Conservation (phyloP, 2,113 vertebrate species). For the Chiloscyllium plagiosum region DNA sequence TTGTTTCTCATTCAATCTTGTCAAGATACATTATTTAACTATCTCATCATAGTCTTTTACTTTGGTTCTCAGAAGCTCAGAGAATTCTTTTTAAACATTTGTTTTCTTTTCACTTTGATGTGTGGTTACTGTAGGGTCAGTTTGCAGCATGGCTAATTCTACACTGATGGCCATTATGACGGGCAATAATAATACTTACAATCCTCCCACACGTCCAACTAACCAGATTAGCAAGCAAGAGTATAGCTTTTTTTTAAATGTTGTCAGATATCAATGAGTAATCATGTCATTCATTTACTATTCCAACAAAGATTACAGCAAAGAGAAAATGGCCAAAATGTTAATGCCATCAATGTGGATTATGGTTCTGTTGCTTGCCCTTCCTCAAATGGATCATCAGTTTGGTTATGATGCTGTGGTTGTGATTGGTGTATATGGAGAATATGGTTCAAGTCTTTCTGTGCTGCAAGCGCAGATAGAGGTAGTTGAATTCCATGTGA, state of each 20-base stretch:
- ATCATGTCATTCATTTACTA: neutral
- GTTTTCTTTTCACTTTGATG: neutral
- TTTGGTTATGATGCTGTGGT: neutral
- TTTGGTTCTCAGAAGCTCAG: neutral
- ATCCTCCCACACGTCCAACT: neutral
- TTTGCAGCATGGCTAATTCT: neutral
- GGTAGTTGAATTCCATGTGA: neutral
- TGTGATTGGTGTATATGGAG: neutral
- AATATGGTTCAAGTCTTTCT: neutral
- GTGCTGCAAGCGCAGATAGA: neutral
- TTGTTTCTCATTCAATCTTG: neutral
- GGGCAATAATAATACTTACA: neutral
- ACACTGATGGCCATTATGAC: neutral
- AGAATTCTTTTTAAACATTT: neutral
- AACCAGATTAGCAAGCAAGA: neutral
- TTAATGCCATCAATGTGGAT: neutral
- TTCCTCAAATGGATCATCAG: neutral
- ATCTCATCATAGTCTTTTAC: neutral
- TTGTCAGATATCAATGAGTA: neutral
- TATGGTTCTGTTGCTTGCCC: neutral
- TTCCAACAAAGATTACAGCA: neutral
- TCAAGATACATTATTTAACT: neutral
- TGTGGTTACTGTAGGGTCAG: neutral
- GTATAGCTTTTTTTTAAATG: neutral
- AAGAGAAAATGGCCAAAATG: neutral